phyloP scores from a whole-genome alignment of 2,113 vertebrate genomes.

The Aramus guarauna region DNA sequence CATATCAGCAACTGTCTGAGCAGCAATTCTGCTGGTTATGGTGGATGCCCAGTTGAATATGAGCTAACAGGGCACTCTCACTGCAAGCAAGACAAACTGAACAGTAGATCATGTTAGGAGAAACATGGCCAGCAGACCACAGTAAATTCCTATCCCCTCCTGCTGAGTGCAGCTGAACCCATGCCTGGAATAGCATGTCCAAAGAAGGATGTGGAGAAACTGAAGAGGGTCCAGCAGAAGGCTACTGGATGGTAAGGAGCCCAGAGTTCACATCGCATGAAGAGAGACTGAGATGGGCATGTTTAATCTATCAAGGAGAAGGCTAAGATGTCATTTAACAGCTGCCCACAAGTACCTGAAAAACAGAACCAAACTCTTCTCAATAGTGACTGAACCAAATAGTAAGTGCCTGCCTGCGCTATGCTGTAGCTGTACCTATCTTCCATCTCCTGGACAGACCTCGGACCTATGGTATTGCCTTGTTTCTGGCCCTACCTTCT shows the following conservation, averaged over 20 bases:
- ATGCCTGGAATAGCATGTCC: neutral
- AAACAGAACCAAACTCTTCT: neutral
- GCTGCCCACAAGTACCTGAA: neutral
- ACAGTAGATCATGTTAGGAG: neutral
- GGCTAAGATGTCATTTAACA: neutral
- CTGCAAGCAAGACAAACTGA: neutral
- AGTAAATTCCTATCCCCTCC: neutral
- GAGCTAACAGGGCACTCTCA: neutral
- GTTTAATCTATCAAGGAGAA: neutral
- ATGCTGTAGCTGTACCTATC: neutral
- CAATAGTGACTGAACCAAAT: neutral
- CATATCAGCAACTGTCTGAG: neutral
- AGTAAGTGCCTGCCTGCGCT: neutral
- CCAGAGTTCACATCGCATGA: neutral
- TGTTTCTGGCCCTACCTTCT: neutral
- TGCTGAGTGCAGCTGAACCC: neutral
- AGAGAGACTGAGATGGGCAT: neutral
- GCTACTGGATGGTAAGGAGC: neutral
- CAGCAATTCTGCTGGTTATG: neutral
- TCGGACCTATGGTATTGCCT: neutral
- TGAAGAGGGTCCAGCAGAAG: neutral
- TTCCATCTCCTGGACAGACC: neutral
- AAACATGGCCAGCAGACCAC: neutral
- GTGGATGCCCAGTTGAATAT: neutral
- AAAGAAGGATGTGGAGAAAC: neutral